Conservation (phyloP, 2,113 vertebrate species). For the Artemisiospiza belli region DNA sequence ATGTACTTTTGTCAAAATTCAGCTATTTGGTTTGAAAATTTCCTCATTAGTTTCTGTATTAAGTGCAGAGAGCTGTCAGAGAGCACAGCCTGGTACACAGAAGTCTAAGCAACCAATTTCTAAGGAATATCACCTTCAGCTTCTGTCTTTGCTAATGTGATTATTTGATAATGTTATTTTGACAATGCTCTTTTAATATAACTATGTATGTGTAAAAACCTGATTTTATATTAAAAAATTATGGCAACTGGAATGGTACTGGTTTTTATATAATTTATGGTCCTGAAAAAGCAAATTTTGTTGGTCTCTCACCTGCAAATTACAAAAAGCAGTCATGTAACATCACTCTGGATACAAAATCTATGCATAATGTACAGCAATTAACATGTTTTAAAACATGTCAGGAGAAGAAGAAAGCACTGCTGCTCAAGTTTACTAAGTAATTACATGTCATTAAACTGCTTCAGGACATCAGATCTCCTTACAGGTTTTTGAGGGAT, state of each 20-base stretch:
- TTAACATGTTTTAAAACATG: background rate
- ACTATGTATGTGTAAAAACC: background rate
- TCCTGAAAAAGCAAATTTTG: background rate
- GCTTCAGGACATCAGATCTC: background rate
- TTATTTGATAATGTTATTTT: background rate
- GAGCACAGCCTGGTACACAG: background rate
- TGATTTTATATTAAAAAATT: background rate
- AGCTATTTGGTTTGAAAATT: background rate
- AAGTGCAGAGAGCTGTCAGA: background rate
- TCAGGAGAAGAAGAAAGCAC: background rate
- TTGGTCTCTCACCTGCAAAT: background rate
- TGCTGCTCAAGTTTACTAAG: background rate
- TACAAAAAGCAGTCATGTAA: background rate
- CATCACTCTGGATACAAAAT: background rate
- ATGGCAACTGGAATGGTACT: background rate
- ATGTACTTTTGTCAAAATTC: background rate
- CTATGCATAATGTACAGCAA: background rate
- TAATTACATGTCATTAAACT: background rate
- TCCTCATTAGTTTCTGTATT: background rate
- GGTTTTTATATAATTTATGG: background rate
- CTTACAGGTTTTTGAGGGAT: background rate
- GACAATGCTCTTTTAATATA: background rate
- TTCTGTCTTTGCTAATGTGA: background rate
- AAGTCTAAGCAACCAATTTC: background rate
- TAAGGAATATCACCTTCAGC: background rate